These are phyloP conservation scores for Grallaria varia DNA, from an alignment of 2,113 vertebrate species.

Conservation along the genomic window DNA sequence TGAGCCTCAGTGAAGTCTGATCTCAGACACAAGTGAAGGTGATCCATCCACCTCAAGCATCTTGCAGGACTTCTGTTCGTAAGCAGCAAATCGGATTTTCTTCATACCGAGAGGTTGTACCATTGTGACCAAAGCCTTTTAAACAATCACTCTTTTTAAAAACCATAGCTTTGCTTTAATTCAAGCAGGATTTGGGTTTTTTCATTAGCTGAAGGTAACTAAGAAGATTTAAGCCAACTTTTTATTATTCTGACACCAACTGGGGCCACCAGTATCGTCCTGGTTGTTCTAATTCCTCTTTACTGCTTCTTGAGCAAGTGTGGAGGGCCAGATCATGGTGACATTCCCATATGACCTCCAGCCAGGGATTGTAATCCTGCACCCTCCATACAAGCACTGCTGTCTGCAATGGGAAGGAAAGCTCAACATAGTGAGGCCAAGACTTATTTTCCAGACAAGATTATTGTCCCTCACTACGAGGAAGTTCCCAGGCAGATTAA, in stretches of 20 bases:
- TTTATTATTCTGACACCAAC: neutral
- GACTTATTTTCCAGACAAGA: neutral
- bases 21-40: neutral
- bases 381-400: neutral
- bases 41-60: neutral
- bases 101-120: neutral
- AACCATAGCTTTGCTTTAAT: neutral
- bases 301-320: neutral
- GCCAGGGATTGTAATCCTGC: neutral
- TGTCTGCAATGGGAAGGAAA: neutral
- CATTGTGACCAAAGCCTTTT: neutral
- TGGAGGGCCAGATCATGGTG: neutral
- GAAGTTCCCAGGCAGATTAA: neutral
- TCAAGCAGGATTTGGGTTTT: neutral
- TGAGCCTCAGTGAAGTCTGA: neutral
- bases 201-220: neutral
- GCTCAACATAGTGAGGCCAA: neutral
- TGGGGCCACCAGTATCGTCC: neutral
- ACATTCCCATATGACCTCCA: neutral
- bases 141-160: neutral
- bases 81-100: neutral
- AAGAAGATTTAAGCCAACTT: neutral
- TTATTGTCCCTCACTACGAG: neutral
- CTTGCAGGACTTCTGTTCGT: neutral
- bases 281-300: neutral